phyloP scores from a whole-genome alignment of 2,797 vertebrate genomes.

The Hyperoplus immaculatus region DNA sequence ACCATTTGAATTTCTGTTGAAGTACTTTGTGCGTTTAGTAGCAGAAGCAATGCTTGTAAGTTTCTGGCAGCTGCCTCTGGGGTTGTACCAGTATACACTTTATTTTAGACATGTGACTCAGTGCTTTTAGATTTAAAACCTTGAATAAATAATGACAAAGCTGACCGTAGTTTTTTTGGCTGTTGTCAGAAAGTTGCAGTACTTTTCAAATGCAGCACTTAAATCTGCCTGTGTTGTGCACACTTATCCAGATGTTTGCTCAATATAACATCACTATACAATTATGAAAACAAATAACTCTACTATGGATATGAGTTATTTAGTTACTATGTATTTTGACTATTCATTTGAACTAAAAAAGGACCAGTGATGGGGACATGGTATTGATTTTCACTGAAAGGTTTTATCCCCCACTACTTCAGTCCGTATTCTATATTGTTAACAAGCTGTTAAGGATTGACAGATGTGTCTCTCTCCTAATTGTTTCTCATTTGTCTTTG shows the following conservation, averaged over 20 bases:
- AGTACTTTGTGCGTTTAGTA: constrained; percentile 39
- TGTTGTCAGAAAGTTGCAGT: constrained; percentile 18
- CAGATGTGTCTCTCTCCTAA: constrained; percentile 31
- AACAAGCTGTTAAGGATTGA: constrained; percentile 22
- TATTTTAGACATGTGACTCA: constrained; percentile 45
- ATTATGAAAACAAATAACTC: not conserved
- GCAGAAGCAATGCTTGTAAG: constrained; percentile 21
- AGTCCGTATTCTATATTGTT: not conserved
- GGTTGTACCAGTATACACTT: constrained; percentile 32
- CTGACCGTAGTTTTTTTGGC: constrained; percentile 41
- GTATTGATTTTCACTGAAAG: not conserved
- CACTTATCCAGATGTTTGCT: not conserved
- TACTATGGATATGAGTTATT: too few relatives aligned
- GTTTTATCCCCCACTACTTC: not conserved
- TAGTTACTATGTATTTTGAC: too few relatives aligned
- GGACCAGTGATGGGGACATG: not conserved
- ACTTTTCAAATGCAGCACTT: constrained; percentile 20
- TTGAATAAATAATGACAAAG: constrained; percentile 67
- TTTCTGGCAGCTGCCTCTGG: constrained; percentile 22
- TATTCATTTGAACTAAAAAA: not conserved
- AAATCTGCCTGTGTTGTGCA: constrained; percentile 1
- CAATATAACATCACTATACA: not conserved
- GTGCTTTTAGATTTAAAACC: constrained; percentile 60
- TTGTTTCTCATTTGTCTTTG: constrained; percentile 23
- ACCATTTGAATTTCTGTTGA: constrained; percentile 15